Evolutionary conservation across 2,888 invertebrate genomes (phyloP), one percentile per base, ranked within the genome.

Genomic region (Subacronicta megacephala): DNA sequence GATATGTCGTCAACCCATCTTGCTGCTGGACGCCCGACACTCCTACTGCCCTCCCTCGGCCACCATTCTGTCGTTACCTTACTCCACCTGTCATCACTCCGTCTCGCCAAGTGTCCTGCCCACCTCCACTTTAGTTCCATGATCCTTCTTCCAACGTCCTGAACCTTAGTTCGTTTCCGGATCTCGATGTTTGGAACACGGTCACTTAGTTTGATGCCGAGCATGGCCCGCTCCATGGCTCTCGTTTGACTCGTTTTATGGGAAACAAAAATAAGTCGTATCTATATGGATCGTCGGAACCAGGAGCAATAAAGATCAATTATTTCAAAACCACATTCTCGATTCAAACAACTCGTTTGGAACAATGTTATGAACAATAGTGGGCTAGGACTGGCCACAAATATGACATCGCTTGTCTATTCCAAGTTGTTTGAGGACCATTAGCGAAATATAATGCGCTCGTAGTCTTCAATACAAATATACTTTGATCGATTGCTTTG

Each of bases 401-500:
- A 72, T 42, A 54, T 59, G 42, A 38, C 46, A 49, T 47, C 35
- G 20, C 47, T 57, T 45, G 56, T 54, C 49, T 75, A 70, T n/a
- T n/a, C 64, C 63, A 49, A 64, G 55, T 62, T 63, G 65, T 75
- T 77, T 73, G 65, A 42, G 49, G 33, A 66, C 72, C 68, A 70
- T 68, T 75, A 77, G 58, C 45, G 54, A 65, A 63, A 62, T 60
- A 63, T 59, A 50, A 63, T 47, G 44, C 46, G 46, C 18, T 58
- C 43, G 43, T 29, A 44, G 56, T 42, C 57, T 47, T 51, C 60
- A 54, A 62, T 55, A 41, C 35, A 56, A 56, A 69, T 47, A 68
- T 35, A 17, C 17, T 26, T 23, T 68, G 63, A 63, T 67, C 53
- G 70, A 64, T 51, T 31, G 29, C 38, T 43, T 38, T 36, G 41